Conservation (phyloP, 2,888 invertebrate genomes). For the Zhuqinia jingwanae region DNA sequence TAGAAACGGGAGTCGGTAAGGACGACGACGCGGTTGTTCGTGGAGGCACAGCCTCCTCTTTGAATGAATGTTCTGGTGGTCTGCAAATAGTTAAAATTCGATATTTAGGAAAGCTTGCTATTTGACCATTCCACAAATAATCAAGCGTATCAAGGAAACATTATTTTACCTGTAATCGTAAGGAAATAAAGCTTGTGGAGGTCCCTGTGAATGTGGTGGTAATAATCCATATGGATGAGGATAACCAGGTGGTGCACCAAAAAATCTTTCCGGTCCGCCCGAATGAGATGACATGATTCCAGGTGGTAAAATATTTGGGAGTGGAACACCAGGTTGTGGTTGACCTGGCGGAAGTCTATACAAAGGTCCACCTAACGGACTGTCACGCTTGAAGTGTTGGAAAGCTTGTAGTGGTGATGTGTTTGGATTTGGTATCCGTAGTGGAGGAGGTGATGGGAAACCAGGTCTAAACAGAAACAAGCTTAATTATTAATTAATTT, state of each 20-base stretch:
- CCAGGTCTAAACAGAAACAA: slow-evolving; percentile 66
- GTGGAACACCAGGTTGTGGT: slow-evolving; percentile 64
- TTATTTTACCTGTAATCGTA: slow-evolving; percentile 79
- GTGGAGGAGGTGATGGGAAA: slow-evolving; percentile 74
- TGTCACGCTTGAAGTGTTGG: slow-evolving; percentile 77
- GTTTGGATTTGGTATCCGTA: slow-evolving; percentile 78
- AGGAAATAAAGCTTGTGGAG: slow-evolving; percentile 72
- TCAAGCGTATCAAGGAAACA: no score
- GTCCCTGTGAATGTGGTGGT: slow-evolving; percentile 75
- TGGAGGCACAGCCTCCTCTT: slow-evolving; percentile 71
- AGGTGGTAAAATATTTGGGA: slow-evolving; percentile 68
- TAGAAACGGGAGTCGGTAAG: slow-evolving; percentile 63
- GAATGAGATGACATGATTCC: slow-evolving; percentile 70
- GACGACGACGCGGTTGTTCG: slow-evolving; percentile 59
- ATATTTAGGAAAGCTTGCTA: no score
- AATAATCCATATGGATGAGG: slow-evolving; percentile 76
- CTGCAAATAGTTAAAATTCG: no score
- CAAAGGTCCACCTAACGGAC: slow-evolving; percentile 60
- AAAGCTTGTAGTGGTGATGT: slow-evolving; percentile 76
- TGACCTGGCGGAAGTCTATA: slow-evolving; percentile 72
- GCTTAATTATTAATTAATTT: background rate
- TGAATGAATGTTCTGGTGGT: slow-evolving; percentile 74
- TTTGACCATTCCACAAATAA: no score
- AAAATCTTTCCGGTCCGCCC: slow-evolving; percentile 72
- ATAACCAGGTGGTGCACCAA: slow-evolving; percentile 69